A percentile compares a stretch with the other conserved stretches of the same genome.
Conservation (phyloP, 2,797 vertebrate genomes). For the Sardinella longiceps region DNA sequence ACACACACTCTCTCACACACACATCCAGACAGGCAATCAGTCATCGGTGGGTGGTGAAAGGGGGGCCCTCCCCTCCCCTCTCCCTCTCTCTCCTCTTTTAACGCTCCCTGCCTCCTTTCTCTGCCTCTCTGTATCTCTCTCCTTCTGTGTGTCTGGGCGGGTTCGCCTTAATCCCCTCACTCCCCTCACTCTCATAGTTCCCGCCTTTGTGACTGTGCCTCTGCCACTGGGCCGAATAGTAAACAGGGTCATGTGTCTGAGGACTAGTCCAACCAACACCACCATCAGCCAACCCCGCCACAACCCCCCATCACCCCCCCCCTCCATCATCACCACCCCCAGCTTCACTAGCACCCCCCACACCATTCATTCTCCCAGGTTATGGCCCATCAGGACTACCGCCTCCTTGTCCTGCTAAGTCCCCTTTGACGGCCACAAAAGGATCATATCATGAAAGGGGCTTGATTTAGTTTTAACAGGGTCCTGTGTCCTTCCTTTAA, state of each 20-base stretch:
- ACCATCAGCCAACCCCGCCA: slow-evolving; percentile 35
- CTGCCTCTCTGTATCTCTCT: slow-evolving; percentile 25
- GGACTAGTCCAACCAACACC: slow-evolving; percentile 14
- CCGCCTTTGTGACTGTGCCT: slow-evolving; percentile 40
- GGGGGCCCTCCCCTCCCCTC: slow-evolving; percentile 55
- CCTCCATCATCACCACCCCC: not conserved
- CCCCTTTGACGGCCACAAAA: slow-evolving; percentile 49
- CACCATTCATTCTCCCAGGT: slow-evolving; percentile 41
- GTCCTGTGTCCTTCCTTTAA: slow-evolving; percentile 71
- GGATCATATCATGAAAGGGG: slow-evolving; percentile 66
- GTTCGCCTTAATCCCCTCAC: slow-evolving; percentile 57
- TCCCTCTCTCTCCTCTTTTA: slow-evolving; percentile 51
- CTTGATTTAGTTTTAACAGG: slow-evolving; percentile 75
- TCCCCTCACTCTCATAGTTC: slow-evolving; percentile 43
- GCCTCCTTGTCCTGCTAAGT: slow-evolving; percentile 4
- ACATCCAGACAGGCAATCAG: slow-evolving; percentile 72
- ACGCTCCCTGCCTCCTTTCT: slow-evolving; percentile 54
- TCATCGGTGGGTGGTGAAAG: slow-evolving; percentile 64
- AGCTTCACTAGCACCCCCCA: not conserved
- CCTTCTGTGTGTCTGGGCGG: slow-evolving; percentile 47
- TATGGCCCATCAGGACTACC: slow-evolving; percentile 46
- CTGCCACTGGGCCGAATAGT: slow-evolving; percentile 40
- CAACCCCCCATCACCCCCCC: slow-evolving; percentile 40
- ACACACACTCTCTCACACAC: slow-evolving; percentile 50
- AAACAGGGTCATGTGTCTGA: slow-evolving; percentile 53